These are phyloP conservation scores for Anguilla megastoma DNA, from an alignment of 2,797 vertebrate genomes.

Conservation along the genomic window DNA sequence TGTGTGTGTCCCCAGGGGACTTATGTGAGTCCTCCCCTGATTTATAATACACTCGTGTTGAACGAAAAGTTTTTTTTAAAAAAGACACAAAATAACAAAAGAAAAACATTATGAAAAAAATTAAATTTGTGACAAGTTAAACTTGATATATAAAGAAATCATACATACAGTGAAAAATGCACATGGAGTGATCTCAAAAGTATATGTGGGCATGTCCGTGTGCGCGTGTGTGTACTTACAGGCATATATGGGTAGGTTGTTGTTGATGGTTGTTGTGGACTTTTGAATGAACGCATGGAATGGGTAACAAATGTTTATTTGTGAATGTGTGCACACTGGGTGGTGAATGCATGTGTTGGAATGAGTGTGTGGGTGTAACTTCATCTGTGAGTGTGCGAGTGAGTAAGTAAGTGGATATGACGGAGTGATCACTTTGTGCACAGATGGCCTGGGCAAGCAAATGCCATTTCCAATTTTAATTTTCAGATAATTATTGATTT, in stretches of 20 bases:
- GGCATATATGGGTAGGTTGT: too few species aligned
- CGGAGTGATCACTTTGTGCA: background rate
- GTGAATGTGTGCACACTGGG: background rate
- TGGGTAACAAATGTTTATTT: background rate
- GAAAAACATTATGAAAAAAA: too few species aligned
- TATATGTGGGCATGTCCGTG: background rate
- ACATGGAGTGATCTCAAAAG: too few species aligned
- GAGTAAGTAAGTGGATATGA: background rate
- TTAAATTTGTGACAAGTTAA: too few species aligned
- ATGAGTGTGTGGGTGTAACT: background rate
- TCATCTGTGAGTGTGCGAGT: background rate
- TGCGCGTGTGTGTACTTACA: background rate
- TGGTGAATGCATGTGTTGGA: background rate
- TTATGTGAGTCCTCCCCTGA: too few species aligned
- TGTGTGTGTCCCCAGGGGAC: background rate
- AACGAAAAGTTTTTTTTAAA: too few species aligned
- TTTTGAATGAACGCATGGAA: too few species aligned
- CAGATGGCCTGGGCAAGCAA: background rate
- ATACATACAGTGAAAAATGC: too few species aligned
- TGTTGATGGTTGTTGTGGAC: too few species aligned
- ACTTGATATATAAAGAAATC: too few species aligned
- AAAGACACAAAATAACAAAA: too few species aligned
- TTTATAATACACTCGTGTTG: too few species aligned
- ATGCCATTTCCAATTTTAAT: conserved; percentile 1
- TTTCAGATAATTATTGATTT: conserved; percentile 15